Percentiles rank a stretch among this genome's conserved stretches.
phyloP scores from a whole-genome alignment of 1,140 invertebrate species.

The Brachionus sp. region DNA sequence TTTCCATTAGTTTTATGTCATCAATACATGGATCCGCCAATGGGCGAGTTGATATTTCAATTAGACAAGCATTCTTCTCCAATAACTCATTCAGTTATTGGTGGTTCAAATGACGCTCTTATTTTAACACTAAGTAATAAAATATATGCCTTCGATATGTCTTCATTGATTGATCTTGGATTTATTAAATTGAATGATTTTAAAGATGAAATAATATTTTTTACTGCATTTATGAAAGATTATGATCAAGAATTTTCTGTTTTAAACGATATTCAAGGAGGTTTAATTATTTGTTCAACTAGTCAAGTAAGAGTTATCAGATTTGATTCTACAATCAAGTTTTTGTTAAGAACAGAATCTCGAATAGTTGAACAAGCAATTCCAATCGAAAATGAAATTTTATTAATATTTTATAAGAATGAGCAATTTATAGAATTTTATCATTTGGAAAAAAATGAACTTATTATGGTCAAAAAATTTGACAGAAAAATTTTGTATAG shows the following conservation, averaged over 20 bases:
- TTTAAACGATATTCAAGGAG: not conserved
- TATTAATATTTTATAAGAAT: not conserved
- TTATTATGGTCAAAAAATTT: not conserved
- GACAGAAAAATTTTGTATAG: not conserved
- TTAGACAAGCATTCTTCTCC: slow-evolving; percentile 10
- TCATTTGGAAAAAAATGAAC: not conserved
- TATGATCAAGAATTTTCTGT: not conserved
- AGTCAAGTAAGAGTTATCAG: not conserved
- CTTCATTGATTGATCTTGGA: not conserved
- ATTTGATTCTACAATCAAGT: not conserved
- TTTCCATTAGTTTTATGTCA: slow-evolving; percentile 54
- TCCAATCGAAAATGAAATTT: not conserved
- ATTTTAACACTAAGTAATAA: slow-evolving; percentile 20
- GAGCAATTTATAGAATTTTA: not conserved
- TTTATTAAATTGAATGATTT: not conserved
- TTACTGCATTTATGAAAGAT: not conserved
- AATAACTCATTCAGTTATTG: not conserved
- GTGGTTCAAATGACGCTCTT: not conserved
- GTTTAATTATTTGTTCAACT: not conserved
- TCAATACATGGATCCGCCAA: slow-evolving; percentile 50
- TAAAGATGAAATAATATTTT: not conserved
- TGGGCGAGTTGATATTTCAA: slow-evolving; percentile 10
- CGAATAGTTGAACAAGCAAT: not conserved
- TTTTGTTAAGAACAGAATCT: not conserved
- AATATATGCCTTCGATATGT: not conserved